Percentiles rank a stretch among this genome's conserved stretches.
Evolutionary conservation across 2,888 invertebrate species (phyloP).

Genomic region (Drosophila peninsularis): DNA sequence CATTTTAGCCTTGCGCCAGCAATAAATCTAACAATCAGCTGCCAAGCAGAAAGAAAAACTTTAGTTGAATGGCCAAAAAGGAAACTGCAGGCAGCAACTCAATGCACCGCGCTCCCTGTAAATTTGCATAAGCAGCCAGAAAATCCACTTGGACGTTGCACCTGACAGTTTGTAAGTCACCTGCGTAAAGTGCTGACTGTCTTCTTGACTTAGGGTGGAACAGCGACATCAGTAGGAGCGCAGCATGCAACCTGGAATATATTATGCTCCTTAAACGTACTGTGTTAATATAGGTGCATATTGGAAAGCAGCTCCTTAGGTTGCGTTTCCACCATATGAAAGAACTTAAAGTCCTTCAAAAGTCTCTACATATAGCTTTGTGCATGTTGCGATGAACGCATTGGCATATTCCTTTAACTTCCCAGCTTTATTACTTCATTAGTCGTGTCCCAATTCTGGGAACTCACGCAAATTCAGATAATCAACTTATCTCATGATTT

Average conservation of each 20-base stretch:
- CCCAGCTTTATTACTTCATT: slow-evolving; percentile 5
- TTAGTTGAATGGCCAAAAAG: slow-evolving; percentile 37
- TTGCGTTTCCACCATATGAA: neutral
- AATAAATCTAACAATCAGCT: slow-evolving; percentile 54
- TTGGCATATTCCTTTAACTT: neutral
- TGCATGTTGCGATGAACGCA: slow-evolving; percentile 9
- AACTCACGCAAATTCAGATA: slow-evolving; percentile 18
- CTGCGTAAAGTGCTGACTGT: slow-evolving; percentile 35
- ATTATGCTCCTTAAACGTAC: slow-evolving; percentile 33
- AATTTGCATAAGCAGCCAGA: slow-evolving; percentile 63
- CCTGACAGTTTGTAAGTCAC: slow-evolving; percentile 26
- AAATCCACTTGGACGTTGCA: slow-evolving; percentile 50
- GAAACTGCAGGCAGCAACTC: slow-evolving; percentile 32
- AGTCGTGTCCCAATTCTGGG: slow-evolving; percentile 19
- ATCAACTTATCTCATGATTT: slow-evolving; percentile 45
- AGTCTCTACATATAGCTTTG: slow-evolving; percentile 33
- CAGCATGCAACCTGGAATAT: slow-evolving; percentile 50
- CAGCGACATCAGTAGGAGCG: neutral
- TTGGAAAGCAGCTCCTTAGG: slow-evolving; percentile 13
- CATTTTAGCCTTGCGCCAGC: slow-evolving; percentile 22
- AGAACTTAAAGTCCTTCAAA: slow-evolving; percentile 27
- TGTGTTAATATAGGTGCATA: slow-evolving; percentile 21
- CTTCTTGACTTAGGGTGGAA: slow-evolving; percentile 15
- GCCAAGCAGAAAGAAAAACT: slow-evolving; percentile 29
- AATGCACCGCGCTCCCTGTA: slow-evolving; percentile 1